Conservation (phyloP, 1,140 invertebrate genomes). For the Parapsyche elsis region DNA sequence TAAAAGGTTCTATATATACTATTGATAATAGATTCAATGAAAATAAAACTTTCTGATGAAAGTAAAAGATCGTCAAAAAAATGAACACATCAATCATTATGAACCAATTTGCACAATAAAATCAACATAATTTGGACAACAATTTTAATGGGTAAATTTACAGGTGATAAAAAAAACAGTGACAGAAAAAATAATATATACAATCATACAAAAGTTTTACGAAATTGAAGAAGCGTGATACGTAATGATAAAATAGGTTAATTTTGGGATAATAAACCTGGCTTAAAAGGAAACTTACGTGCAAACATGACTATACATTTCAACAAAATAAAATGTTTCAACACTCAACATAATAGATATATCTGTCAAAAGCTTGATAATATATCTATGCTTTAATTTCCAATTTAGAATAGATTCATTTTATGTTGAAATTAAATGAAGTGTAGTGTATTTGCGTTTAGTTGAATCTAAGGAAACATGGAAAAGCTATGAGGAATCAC, state of each 20-base stretch:
- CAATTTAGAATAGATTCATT: too few relatives aligned
- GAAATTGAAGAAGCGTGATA: too few relatives aligned
- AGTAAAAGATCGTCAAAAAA: not conserved
- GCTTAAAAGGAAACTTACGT: not conserved
- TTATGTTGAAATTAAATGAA: too few relatives aligned
- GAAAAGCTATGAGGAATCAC: too few relatives aligned
- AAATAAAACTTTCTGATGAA: constrained; percentile 3
- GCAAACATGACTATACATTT: not conserved
- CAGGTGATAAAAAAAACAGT: constrained; percentile 20
- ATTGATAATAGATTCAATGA: constrained; percentile 4
- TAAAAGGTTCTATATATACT: constrained; percentile 7
- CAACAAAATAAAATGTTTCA: constrained; percentile 7
- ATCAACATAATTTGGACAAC: constrained; percentile 22
- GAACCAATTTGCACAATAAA: constrained; percentile 13
- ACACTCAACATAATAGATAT: not conserved
- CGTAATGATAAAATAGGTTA: too few relatives aligned
- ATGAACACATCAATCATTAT: not conserved
- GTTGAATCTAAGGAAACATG: too few relatives aligned
- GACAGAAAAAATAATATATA: constrained; percentile 5
- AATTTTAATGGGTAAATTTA: constrained; percentile 27
- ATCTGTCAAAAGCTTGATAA: not conserved
- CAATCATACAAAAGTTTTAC: not conserved
- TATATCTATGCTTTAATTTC: not conserved
- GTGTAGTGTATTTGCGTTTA: too few relatives aligned
- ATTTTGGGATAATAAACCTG: not conserved